Base-by-base conservation (phyloP, 2,113 vertebrate genomes). In the Neotoma lepida region DNA sequence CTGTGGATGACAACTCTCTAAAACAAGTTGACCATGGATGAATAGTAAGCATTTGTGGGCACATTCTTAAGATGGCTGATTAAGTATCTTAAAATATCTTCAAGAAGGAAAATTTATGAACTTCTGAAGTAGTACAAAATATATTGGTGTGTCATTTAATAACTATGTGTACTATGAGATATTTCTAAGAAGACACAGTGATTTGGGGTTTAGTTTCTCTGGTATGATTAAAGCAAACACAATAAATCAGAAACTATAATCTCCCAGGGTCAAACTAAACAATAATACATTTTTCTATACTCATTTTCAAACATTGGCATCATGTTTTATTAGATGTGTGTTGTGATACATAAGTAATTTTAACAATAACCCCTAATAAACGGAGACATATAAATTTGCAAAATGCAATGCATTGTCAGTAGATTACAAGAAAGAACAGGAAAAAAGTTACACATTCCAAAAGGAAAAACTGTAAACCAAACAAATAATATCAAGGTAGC, bases 11-110 rank as follows among this genome's bases (percentile, higher is more conserved):
- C 49, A 70, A 33, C 39, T 88, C 56, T 90, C 80, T 58, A 33
- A 61, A 46, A 61, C 35, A 15, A 76, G 78, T 44, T 66, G 44
- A 66, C 26, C 44, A 33, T 33, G 44, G 35, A 18, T 93, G 39
- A 61, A 91, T 39, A 68, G 22, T 93, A 64, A 22, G 14, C 6
- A 64, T 80, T 30, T 17, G 15, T 44, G 10, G 49, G 46, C 61
- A 90, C 24, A 80, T 64, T 89, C 73, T 89, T 68, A 90, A 64
- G 66, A 86, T 9, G 33, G 74, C n/a, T 71, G n/a, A 51, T 86
- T 74, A 44, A 63, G 78, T 58, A 56, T 80, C 78, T 89, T 94
- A 70, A 84, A 95, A 87, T 89, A 33, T 49, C 51, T 91, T 85
- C 84, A 80, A 94, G 20, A 94, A 93, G 35, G 18, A 63, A 81